Percentiles rank a stretch among this genome's conserved stretches.
These are phyloP conservation scores for Leptestheria dahalacensis DNA, from an alignment of 1,140 invertebrate genomes.

Conservation along the genomic window DNA sequence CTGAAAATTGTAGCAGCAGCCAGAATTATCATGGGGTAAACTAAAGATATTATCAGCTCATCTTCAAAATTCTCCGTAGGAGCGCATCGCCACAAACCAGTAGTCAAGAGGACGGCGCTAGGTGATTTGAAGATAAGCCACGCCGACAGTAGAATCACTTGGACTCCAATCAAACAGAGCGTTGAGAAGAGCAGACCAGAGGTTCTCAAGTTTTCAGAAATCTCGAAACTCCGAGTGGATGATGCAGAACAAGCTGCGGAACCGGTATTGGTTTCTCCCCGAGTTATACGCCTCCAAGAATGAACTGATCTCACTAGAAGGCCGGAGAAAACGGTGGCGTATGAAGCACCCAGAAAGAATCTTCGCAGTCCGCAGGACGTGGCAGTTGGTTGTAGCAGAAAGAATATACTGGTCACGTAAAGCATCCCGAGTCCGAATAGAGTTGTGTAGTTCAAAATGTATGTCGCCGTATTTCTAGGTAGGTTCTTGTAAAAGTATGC, in stretches of 20 bases:
- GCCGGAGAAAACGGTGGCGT: slow-evolving; percentile 31
- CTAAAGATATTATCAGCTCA: background rate
- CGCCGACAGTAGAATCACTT: slow-evolving; percentile 31
- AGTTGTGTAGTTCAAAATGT: slow-evolving; percentile 33
- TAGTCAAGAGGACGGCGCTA: background rate
- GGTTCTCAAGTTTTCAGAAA: slow-evolving; percentile 23
- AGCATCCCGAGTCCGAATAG: slow-evolving; percentile 32
- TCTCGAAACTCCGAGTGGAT: background rate
- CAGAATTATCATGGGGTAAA: background rate
- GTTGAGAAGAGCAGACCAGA: slow-evolving; percentile 30
- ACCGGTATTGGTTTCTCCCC: background rate
- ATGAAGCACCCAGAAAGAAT: slow-evolving; percentile 31
- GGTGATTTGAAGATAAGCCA: slow-evolving; percentile 31
- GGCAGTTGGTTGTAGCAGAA: slow-evolving; percentile 32
- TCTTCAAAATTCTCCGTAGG: background rate
- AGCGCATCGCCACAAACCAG: background rate
- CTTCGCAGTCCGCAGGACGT: slow-evolving; percentile 31
- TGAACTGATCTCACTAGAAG: slow-evolving; percentile 35
- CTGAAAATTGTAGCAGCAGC: background rate
- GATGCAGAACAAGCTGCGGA: slow-evolving; percentile 3
- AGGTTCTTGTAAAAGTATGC: slow-evolving; percentile 31
- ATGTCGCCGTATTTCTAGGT: slow-evolving; percentile 31
- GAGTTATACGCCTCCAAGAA: slow-evolving; percentile 26
- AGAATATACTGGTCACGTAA: slow-evolving; percentile 33
- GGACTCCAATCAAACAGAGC: slow-evolving; percentile 28